These are phyloP conservation scores for Riparia riparia DNA, from an alignment of 2,113 vertebrate species.

Conservation along the genomic window DNA sequence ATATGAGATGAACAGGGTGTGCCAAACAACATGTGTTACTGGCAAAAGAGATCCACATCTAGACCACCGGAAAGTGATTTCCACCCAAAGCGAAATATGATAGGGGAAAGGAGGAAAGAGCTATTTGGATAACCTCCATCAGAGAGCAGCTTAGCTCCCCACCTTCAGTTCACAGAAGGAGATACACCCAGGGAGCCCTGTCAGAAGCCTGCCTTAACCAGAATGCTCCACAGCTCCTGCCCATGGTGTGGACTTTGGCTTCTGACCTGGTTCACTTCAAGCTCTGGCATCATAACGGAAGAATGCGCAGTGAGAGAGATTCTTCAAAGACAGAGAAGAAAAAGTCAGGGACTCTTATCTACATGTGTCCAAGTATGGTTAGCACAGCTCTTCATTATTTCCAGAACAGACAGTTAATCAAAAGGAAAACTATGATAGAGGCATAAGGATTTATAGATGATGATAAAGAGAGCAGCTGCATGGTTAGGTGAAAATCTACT, in stretches of 20 bases:
- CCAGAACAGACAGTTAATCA: not conserved
- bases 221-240: not conserved
- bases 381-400: not conserved
- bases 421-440: not conserved
- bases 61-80: not conserved
- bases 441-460: not conserved
- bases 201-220: not conserved
- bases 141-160: not conserved
- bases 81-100: not conserved
- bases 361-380: not conserved
- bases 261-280: not conserved
- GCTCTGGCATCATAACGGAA: not conserved
- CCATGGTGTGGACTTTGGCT: not conserved
- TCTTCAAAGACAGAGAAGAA: not conserved
- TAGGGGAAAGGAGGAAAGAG: not conserved
- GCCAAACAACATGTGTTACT: not conserved
- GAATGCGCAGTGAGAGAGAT: not conserved
- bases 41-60: not conserved
- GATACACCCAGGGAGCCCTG: not conserved
- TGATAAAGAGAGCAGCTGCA: not conserved
- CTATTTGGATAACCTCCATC: not conserved
- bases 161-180: not conserved
- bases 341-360: not conserved
- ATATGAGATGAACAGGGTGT: not conserved
- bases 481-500: not conserved